phyloP scores from a whole-genome alignment of 2,113 vertebrate genomes.

The Galeopterus variegatus region DNA sequence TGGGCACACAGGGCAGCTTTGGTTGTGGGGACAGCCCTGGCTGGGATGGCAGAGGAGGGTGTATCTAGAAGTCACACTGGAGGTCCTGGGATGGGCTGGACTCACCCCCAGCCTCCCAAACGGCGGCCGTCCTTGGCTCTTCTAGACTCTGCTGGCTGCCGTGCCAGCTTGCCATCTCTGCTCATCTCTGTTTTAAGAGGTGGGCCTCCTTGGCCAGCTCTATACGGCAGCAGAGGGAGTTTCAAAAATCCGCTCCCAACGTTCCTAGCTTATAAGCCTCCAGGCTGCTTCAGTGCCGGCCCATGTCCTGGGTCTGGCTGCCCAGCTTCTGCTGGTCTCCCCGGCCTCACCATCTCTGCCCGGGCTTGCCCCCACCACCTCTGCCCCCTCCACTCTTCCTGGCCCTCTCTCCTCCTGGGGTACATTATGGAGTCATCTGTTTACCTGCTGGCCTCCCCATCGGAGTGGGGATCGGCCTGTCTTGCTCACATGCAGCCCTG shows the following conservation, averaged over 20 bases:
- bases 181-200: background rate
- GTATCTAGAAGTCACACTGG: background rate
- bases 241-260: background rate
- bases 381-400: background rate
- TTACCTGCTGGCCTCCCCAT: background rate
- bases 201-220: background rate
- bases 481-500: background rate
- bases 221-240: rapidly evolving
- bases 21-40: background rate
- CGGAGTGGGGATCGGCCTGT: rapidly evolving
- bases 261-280: background rate
- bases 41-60: background rate
- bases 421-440: background rate
- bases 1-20: background rate
- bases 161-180: background rate
- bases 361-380: background rate
- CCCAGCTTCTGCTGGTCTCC: background rate
- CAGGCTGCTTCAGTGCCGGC: background rate
- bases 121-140: too few relatives aligned
- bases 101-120: background rate
- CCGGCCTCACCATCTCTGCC: background rate
- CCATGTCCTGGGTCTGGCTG: too few relatives aligned
- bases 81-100: background rate
- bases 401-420: background rate
- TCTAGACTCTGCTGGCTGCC: background rate